Base-by-base conservation (phyloP, 2,888 invertebrate species). In the Nemurella pictetii region DNA sequence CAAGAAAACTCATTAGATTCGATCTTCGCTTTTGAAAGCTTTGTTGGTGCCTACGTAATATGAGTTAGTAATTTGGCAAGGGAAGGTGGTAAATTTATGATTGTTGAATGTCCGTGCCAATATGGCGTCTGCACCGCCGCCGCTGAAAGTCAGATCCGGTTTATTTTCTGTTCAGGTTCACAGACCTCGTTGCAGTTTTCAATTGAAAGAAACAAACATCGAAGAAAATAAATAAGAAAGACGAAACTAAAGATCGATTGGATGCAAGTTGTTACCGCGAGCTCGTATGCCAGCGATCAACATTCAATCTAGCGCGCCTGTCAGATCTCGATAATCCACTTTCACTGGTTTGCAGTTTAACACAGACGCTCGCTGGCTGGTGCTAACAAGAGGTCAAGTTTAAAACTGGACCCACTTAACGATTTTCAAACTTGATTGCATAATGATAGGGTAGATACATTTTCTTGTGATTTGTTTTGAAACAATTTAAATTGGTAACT, bases 161-260 rank as follows among this genome's bases (percentile, higher is more conserved):
- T 78, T 78, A 78, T 78, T 30, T 55, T 78, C 30, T 30, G 0
- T 30, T 25, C 1, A 72, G 72, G 82, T 82, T 82, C 82, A 82
- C 55, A 72, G 82, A 82, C 82, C 82, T 82, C 72, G 82, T 20
- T 55, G 72, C 82, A 81, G 7, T 78, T 78, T 28, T 28, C 78
- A 55, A 78, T 78, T 30, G 78, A 28, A 75, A 78, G 78, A 28
- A 30, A 75, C 75, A 30, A 78, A 78, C n/a, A 28, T 7, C 78
- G 30, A 28, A 78, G 30, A 78, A n/a, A 4, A 28, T 75, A 75
- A 78, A 78, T 30, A 78, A 30, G 78, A 1, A 30, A 29, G 30
- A 78, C 29, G 28, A 29, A 29, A 78, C 28, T n/a, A 30, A 78
- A 30, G 75, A 75, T 75, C 3, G 4, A 75, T 25, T n/a, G 5